Evolutionary conservation across 2,888 invertebrate species (phyloP).

Genomic region (Venusia cambrica): DNA sequence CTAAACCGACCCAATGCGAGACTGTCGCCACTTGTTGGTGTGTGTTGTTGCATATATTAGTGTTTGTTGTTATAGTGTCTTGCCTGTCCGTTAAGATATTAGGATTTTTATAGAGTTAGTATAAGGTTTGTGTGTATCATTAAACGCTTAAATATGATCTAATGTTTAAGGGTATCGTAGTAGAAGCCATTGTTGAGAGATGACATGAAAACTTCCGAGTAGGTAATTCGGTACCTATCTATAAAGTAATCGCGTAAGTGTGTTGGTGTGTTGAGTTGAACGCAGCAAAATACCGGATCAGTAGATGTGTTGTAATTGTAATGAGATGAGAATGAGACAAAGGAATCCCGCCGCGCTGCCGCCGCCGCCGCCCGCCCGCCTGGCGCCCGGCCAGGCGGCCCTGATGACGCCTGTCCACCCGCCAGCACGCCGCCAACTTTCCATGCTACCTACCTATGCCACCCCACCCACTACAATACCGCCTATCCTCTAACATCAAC

Average conservation of each 20-base stretch:
- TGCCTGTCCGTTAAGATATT: conserved; percentile 20
- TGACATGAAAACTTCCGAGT: too few relatives aligned
- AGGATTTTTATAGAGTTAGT: too few relatives aligned
- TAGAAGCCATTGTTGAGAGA: too few relatives aligned
- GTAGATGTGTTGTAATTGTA: conserved; percentile 53
- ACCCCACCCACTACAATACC: conserved; percentile 25
- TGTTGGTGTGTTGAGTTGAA: too few relatives aligned
- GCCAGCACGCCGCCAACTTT: conserved; percentile 60
- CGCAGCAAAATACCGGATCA: conserved; percentile 28
- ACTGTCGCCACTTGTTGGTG: conserved; percentile 20
- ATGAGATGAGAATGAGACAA: too few relatives aligned
- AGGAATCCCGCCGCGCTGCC: conserved; percentile 76
- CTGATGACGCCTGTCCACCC: conserved; percentile 72
- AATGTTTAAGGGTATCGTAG: too few relatives aligned
- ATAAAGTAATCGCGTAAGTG: too few relatives aligned
- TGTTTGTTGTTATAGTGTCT: conserved; percentile 24
- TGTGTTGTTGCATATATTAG: conserved; percentile 6
- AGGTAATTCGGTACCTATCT: too few relatives aligned
- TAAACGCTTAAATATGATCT: too few relatives aligned
- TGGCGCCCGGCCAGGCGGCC: conserved; percentile 80
- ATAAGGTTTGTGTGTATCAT: too few relatives aligned
- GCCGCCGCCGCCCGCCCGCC: conserved; percentile 79
- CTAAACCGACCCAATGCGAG: conserved; percentile 24
- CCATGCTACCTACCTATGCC: conserved; percentile 32
- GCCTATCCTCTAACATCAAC: conserved; percentile 18